Evolutionary conservation across 2,888 invertebrate species (phyloP), one percentile per base, ranked within the genome.

Genomic region (Kryphioiulus occultus): DNA sequence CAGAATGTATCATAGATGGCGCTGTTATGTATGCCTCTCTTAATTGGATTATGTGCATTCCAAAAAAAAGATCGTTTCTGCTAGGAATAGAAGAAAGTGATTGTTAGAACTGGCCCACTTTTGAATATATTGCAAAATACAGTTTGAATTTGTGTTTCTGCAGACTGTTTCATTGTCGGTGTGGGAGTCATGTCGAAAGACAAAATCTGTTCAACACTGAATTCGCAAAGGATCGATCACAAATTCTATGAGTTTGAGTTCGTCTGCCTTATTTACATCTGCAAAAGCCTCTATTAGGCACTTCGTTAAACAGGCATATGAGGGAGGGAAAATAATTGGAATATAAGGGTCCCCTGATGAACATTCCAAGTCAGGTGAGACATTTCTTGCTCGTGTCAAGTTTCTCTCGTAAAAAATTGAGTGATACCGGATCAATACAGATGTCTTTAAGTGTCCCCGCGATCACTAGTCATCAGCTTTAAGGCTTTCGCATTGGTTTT

Each of bases 261-360:
- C n/a, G 26, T 2, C 68, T 68, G 68, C 12, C 26, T 68, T 68
- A 68, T 68, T 68, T 68, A 68, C 68, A 68, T 68, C 68, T 68
- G n/a, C 68, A 68, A 68, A 68, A 68, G 68, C 68, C 68, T n/a
- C 68, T 68, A 68, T 68, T 68, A 68, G 26, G 68, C 68, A 68
- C 68, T 68, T 68, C 22, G 26, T 68, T 68, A 68, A 68, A 68
- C 68, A 26, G n/a, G 10, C 22, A 10, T 68, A 68, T 68, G 68
- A 68, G 68, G n/a, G 68, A 68, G 26, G 68, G 26, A 26, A 68
- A 68, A 68, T 68, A 68, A 68, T 68, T 68, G 68, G 68, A 68
- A 68, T 68, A 68, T 68, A 68, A 68, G 68, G 68, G 68, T 68
- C 68, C 68, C 68, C 68, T 68, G 68, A 68, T 68, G 68, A 68